Evolutionary conservation across 2,113 vertebrate genomes (phyloP), one percentile per base, ranked within the genome.

Genomic region (Sylvilagus bachmani): DNA sequence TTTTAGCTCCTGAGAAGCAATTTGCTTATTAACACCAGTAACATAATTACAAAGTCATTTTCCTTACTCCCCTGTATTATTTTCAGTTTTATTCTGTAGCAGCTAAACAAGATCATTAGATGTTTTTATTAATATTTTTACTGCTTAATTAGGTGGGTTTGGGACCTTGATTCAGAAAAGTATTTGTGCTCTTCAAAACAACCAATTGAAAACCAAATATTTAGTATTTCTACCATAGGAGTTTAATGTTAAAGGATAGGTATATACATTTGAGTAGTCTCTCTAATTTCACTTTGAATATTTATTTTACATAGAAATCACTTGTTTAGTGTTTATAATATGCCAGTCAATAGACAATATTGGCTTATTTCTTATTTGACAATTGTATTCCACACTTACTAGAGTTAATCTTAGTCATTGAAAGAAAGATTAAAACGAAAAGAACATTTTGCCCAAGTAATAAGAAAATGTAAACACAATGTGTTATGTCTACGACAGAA

Each of bases 201-300:
- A 67, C 49, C 38, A 96, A 53, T 85, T 90, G 19, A 97, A 96
- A 89, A 16, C 6, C 67, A 77, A 92, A 89, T 84, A 81, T 5
- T 80, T 61, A 98, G 51, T 81, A 86, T 67, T 84, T 96, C 14
- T 94, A 94, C 91, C 83, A 77, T 55, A 86, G 64, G 11, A 74
- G 49, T 95, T 89, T 93, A 83, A 33, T 53, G 85, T 95, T 74
- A 83, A 66, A 61, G 16, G 25, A 55, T 12, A 62, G 31, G 61
- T 17, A 25, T 55, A 84, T 2, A 84, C 36, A 71, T 91, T 86
- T 55, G 22, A 83, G 36, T 71, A 80, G 61, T 62, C 64, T 84
- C 16, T 83, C 84, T 90, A 55, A 64, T 64, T 84, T 90, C n/a
- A 81, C 64, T 93, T 95, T 84, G 93, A 53, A 81, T 74, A 90